phyloP scores from a whole-genome alignment of 2,797 vertebrate species.

The Hipposideros larvatus region DNA sequence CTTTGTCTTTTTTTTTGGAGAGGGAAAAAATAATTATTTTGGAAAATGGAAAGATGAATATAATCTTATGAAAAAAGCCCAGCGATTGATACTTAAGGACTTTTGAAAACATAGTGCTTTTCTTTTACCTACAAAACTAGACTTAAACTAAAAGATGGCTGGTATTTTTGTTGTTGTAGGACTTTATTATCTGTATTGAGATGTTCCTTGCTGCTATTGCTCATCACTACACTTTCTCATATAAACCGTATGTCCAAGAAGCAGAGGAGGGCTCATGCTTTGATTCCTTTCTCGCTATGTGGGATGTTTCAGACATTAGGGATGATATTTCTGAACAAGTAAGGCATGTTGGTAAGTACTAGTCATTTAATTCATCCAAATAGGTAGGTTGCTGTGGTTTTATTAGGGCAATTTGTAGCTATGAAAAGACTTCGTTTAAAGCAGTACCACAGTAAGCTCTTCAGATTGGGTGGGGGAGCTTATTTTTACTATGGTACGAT shows the following conservation, averaged over 20 bases:
- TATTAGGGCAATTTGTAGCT: neutral
- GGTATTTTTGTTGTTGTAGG: slow-evolving; percentile 87
- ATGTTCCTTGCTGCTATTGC: slow-evolving; percentile 99
- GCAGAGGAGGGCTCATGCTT: slow-evolving; percentile 98
- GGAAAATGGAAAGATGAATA: slow-evolving; percentile 7
- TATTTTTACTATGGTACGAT: slow-evolving; percentile 11
- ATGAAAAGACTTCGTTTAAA: neutral
- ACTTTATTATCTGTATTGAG: slow-evolving; percentile 98
- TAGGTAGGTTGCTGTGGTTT: neutral
- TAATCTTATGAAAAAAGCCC: neutral
- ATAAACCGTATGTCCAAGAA: slow-evolving; percentile 98
- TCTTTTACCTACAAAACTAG: neutral
- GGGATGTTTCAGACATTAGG: slow-evolving; percentile 98
- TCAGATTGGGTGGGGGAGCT: neutral
- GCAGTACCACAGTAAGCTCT: neutral
- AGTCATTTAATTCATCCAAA: slow-evolving; percentile 10
- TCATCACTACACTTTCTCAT: slow-evolving; percentile 98
- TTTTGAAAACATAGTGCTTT: neutral
- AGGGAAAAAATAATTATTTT: slow-evolving; percentile 6
- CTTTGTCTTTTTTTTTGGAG: neutral
- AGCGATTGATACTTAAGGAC: neutral
- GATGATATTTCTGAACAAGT: slow-evolving; percentile 99
- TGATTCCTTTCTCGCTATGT: slow-evolving; percentile 99
- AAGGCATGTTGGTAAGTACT: slow-evolving; percentile 96
- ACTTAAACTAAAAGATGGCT: neutral